Evolutionary conservation across 1,140 invertebrate species (phyloP).

Genomic region (Saccostrea echinata): DNA sequence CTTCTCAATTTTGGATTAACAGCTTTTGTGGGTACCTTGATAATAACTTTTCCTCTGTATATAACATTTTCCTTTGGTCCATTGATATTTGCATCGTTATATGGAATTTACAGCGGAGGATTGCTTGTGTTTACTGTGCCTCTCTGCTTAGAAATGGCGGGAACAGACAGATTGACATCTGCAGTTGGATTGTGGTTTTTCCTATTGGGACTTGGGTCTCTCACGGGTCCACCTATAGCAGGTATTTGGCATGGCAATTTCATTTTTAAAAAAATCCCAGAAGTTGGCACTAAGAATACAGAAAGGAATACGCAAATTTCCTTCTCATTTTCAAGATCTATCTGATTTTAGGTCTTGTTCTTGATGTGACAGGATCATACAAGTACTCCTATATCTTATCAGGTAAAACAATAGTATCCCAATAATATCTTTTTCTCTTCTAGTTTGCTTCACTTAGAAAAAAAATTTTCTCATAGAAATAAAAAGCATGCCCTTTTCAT

Average conservation of each 20-base stretch:
- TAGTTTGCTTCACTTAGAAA: too few species aligned
- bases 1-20: slow-evolving; percentile 58
- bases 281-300: neutral
- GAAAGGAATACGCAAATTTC: neutral
- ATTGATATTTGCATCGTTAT: slow-evolving; percentile 52
- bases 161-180: slow-evolving; percentile 54
- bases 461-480: too few species aligned
- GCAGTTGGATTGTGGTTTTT: slow-evolving; percentile 58
- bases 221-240: slow-evolving; percentile 60
- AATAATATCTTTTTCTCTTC: too few species aligned
- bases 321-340: neutral
- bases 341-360: slow-evolving; percentile 1
- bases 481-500: too few species aligned
- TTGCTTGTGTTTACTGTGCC: slow-evolving; percentile 51
- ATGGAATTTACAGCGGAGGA: slow-evolving; percentile 61
- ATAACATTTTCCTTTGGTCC: slow-evolving; percentile 50
- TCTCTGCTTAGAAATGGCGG: slow-evolving; percentile 54
- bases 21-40: slow-evolving; percentile 49
- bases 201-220: slow-evolving; percentile 52
- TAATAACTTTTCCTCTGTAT: slow-evolving; percentile 56
- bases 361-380: neutral
- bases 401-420: too few species aligned
- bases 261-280: neutral
- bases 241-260: slow-evolving; percentile 49
- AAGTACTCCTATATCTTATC: neutral